These are phyloP conservation scores for Cataglyphis cursor DNA, from an alignment of 2,888 invertebrate genomes.

Conservation along the genomic window DNA sequence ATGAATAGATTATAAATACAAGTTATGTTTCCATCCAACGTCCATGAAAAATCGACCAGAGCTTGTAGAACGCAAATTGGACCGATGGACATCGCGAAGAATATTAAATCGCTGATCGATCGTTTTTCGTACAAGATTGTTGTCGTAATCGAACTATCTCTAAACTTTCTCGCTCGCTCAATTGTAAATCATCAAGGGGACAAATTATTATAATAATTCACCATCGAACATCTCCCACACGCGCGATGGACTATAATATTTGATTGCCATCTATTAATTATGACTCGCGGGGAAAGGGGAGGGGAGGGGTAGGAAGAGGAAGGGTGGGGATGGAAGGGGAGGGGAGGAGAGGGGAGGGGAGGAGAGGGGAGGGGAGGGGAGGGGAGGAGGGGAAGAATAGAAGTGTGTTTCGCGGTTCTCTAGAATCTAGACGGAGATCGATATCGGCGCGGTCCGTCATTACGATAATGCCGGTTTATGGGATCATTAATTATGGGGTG, in stretches of 20 bases:
- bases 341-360: not conserved
- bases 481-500: slow-evolving; percentile 52
- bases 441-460: slow-evolving; percentile 44
- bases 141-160: slow-evolving; percentile 10
- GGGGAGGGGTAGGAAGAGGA: too few species aligned
- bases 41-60: not conserved
- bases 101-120: slow-evolving; percentile 25
- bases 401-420: slow-evolving; percentile 46
- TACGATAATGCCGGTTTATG: slow-evolving; percentile 53
- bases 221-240: not conserved
- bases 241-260: slow-evolving; percentile 45
- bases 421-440: slow-evolving; percentile 36
- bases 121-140: not conserved
- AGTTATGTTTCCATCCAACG: not conserved
- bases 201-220: slow-evolving; percentile 14
- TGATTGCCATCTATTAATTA: slow-evolving; percentile 56
- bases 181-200: slow-evolving; percentile 35
- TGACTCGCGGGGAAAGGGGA: slow-evolving; percentile 11
- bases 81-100: not conserved
- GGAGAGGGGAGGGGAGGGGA: not conserved
- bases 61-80: not conserved
- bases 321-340: too few species aligned
- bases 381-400: not conserved
- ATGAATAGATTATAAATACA: slow-evolving; percentile 23
- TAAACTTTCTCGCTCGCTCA: not conserved